Evolutionary conservation across 2,797 vertebrate genomes (phyloP).

Genomic region (Enteromius anoplus): DNA sequence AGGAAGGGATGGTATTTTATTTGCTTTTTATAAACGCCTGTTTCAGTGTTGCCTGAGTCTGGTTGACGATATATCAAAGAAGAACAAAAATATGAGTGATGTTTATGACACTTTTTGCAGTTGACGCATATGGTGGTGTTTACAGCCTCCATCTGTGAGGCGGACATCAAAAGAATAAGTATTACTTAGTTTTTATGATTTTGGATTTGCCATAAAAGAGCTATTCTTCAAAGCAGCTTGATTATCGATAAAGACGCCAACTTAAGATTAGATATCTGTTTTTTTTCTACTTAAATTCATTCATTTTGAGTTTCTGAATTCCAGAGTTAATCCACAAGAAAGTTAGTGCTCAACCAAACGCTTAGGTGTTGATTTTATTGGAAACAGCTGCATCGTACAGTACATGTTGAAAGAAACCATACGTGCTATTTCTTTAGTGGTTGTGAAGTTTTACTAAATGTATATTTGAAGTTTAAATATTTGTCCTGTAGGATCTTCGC

Average conservation of each 20-base stretch:
- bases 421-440: slow-evolving; percentile 18
- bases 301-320: neutral
- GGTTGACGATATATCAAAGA: slow-evolving; percentile 54
- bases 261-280: neutral
- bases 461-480: slow-evolving; percentile 51
- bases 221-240: slow-evolving; percentile 49
- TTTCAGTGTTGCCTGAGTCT: slow-evolving; percentile 57
- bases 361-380: slow-evolving; percentile 50
- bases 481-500: slow-evolving; percentile 19
- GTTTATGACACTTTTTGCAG: slow-evolving; percentile 54
- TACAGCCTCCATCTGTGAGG: slow-evolving; percentile 47
- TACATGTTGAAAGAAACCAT: slow-evolving; percentile 35
- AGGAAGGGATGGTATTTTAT: slow-evolving; percentile 27
- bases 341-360: slow-evolving; percentile 8
- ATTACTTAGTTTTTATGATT: slow-evolving; percentile 50
- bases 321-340: slow-evolving; percentile 18
- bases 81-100: slow-evolving; percentile 52
- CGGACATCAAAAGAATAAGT: slow-evolving; percentile 49
- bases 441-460: slow-evolving; percentile 42
- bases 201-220: slow-evolving; percentile 43
- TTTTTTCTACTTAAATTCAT: neutral
- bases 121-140: slow-evolving; percentile 55
- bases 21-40: slow-evolving; percentile 51
- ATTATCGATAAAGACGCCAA: slow-evolving; percentile 49
- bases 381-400: slow-evolving; percentile 37